These are phyloP conservation scores for Malthinus seriepunctatus DNA, from an alignment of 2,888 invertebrate genomes.

Conservation along the genomic window DNA sequence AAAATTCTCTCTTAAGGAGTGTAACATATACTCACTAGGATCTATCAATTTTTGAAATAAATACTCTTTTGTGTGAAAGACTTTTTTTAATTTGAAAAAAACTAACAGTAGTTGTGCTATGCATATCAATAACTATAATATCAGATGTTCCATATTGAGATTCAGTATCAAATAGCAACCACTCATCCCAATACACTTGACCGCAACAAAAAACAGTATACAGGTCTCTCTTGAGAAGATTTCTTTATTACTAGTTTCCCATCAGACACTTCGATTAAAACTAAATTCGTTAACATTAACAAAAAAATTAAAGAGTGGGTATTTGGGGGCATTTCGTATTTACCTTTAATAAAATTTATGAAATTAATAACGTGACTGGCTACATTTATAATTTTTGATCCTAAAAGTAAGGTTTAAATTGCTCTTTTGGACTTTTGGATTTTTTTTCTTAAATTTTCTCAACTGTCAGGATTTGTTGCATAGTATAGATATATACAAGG, in stretches of 20 bases:
- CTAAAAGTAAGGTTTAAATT: not conserved
- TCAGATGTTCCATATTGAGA: constrained; percentile 33
- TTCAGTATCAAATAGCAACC: constrained; percentile 34
- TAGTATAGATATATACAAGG: constrained; percentile 37
- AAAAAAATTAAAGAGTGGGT: not conserved
- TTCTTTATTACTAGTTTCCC: constrained; percentile 22
- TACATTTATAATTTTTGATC: constrained; percentile 11
- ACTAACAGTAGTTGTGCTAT: constrained; percentile 13
- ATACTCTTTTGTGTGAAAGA: not conserved
- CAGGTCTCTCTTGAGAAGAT: constrained; percentile 24
- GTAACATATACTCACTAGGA: too few relatives aligned
- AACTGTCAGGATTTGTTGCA: constrained; percentile 5
- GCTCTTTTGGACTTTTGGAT: not conserved
- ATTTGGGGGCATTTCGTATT: constrained; percentile 9
- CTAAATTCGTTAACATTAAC: constrained; percentile 13
- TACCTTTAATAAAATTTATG: constrained; percentile 19
- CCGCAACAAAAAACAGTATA: constrained; percentile 22
- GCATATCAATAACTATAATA: constrained; percentile 29
- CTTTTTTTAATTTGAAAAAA: not conserved
- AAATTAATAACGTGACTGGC: constrained; percentile 25
- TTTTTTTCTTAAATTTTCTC: constrained; percentile 12
- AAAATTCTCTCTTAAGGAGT: too few relatives aligned
- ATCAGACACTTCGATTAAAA: constrained; percentile 24
- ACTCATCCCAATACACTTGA: constrained; percentile 30
- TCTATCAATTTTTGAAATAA: too few relatives aligned